Evolutionary conservation across 2,113 vertebrate genomes (phyloP).

Genomic region (Mustela lutreola): DNA sequence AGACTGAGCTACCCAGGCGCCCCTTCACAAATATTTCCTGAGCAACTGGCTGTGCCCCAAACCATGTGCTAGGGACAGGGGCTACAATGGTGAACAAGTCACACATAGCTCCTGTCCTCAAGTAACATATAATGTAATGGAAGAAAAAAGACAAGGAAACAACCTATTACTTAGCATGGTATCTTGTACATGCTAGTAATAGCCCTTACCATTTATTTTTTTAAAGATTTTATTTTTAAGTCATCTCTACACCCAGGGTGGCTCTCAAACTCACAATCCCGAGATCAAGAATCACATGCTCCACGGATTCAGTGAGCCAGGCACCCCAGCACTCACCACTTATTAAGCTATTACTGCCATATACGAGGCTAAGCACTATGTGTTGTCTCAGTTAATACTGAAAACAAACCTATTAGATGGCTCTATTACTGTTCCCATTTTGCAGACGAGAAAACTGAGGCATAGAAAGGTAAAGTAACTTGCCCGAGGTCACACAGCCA

Average conservation of each 20-base stretch:
- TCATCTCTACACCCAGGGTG: not conserved
- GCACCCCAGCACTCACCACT: not conserved
- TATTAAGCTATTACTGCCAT: not conserved
- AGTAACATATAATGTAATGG: not conserved
- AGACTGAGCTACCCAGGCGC: not conserved
- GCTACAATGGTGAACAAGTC: not conserved
- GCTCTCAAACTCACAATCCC: not conserved
- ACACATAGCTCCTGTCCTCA: not conserved
- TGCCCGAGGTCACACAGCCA: not conserved
- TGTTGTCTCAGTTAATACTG: not conserved
- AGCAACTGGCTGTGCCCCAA: not conserved
- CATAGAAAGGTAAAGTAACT: slow-evolving; percentile 27
- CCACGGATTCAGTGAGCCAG: not conserved
- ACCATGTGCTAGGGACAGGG: not conserved
- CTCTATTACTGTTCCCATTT: not conserved
- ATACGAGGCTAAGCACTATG: not conserved
- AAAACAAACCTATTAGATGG: not conserved
- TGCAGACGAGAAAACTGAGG: slow-evolving; percentile 12
- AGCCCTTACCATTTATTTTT: not conserved
- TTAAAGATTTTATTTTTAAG: not conserved
- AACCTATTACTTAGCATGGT: not conserved
- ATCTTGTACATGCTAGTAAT: not conserved
- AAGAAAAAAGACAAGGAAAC: slow-evolving; percentile 11
- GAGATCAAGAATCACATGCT: not conserved
- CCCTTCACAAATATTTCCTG: not conserved